Evolutionary conservation across 2,888 invertebrate species (phyloP), one percentile per base, ranked within the genome.

Genomic region (Priocnemis perturbator): DNA sequence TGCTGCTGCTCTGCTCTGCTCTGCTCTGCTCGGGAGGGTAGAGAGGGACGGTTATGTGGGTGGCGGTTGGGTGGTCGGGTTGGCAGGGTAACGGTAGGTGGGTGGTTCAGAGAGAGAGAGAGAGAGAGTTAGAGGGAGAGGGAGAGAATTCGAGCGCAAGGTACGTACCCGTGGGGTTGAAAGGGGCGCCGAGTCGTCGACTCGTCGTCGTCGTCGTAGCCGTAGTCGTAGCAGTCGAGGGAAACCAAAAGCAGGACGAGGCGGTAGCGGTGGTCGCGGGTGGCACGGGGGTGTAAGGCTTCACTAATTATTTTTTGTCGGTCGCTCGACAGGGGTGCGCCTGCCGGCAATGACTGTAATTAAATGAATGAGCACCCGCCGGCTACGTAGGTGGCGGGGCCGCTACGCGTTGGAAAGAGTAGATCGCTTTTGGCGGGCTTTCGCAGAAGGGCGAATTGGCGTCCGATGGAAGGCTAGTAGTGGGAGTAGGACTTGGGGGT

Each of bases 241-340:
- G 70, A 65, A 60, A 68, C 71, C 57, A 69, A 71, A 73, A 67
- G 70, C 71, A 66, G 63, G 69, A 66, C 59, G 69, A 73, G 67
- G 65, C 65, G 65, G 68, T 30, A 58, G 59, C 60, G 53, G 53
- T 48, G 55, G 70, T 37, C 53, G n/a, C n/a, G 69, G 73, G 73
- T 71, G 77, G 76, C 78, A 75, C 79, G 71, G 80, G 83, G 85
- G 83, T 81, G 78, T 85, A 86, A 84, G 88, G 88, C 87, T 88
- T 88, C 88, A 85, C 88, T 88, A 88, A 88, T 88, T 88, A 88
- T 88, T 88, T 88, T 88, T 88, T 88, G 87, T 88, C 85, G 88
- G 85, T 81, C 85, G 85, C 87, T 83, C 87, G 85, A 86, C 85
- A 86, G 85, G 88, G 86, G 87, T 85, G 86, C 85, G 85, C 82